A percentile compares a stretch with the other conserved stretches of the same genome.
phyloP scores from a whole-genome alignment of 2,888 invertebrate species.

The Schizaphis graminum region DNA sequence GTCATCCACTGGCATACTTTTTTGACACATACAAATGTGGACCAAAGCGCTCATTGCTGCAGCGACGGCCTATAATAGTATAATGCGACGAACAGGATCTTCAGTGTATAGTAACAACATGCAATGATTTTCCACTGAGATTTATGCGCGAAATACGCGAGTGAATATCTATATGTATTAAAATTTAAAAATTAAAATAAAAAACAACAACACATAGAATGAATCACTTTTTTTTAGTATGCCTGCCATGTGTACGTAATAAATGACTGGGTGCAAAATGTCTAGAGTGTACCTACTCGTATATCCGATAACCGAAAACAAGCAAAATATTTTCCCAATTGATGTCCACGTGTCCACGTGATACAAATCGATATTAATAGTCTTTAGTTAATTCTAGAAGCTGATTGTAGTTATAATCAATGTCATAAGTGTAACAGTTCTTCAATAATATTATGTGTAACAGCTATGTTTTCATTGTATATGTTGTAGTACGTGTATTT shows the following conservation, averaged over 20 bases:
- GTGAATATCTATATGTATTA: neutral
- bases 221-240: neutral
- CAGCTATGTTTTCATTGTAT: neutral
- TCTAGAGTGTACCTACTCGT: neutral
- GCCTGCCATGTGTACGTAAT: neutral
- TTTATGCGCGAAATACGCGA: conserved; percentile 22
- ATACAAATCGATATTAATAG: neutral
- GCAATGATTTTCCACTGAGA: neutral
- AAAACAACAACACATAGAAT: neutral
- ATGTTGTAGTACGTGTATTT: neutral
- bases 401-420: neutral
- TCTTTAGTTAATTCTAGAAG: no score
- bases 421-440: neutral
- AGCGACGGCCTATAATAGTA: neutral
- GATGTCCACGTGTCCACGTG: no score
- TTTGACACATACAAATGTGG: conserved; percentile 55
- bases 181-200: neutral
- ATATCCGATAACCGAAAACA: neutral
- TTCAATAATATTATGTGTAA: neutral
- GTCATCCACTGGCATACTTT: conserved; percentile 61
- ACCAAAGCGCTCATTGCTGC: neutral
- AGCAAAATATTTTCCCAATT: neutral
- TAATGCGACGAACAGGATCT: neutral
- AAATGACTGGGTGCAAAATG: neutral
- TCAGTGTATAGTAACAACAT: neutral